A percentile compares a stretch with the other conserved stretches of the same genome.
These are phyloP conservation scores for Polypterus senegalus DNA, from an alignment of 2,113 vertebrate species.

Conservation along the genomic window DNA sequence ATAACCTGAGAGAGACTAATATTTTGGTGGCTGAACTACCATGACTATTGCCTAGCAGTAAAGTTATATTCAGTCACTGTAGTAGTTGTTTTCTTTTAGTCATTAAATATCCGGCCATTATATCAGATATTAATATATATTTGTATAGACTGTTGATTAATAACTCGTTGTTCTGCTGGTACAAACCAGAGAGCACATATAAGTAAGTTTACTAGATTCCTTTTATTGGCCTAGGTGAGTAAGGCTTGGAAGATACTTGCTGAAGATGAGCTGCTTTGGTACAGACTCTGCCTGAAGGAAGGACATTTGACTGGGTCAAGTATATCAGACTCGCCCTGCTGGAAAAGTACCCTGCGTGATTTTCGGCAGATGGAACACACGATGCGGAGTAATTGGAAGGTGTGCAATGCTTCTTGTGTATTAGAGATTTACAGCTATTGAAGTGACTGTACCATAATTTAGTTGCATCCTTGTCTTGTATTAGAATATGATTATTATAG, in stretches of 20 bases:
- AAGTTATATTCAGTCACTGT: too few relatives aligned
- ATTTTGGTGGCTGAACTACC: too few relatives aligned
- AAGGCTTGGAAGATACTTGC: slow-evolving; percentile 75
- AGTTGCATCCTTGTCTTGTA: not conserved
- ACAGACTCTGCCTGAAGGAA: slow-evolving; percentile 64
- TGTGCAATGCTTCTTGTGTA: slow-evolving; percentile 23
- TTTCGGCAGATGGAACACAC: slow-evolving; percentile 57
- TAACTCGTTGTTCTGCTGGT: too few relatives aligned
- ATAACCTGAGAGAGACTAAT: too few relatives aligned
- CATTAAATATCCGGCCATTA: too few relatives aligned
- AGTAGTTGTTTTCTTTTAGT: too few relatives aligned
- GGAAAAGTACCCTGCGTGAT: slow-evolving; percentile 75
- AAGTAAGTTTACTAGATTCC: not conserved
- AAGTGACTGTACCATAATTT: not conserved
- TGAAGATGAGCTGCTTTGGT: slow-evolving; percentile 85
- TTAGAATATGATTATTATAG: not conserved
- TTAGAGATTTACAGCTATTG: not conserved
- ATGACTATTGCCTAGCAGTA: too few relatives aligned
- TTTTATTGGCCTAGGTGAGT: slow-evolving; percentile 70
- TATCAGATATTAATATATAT: too few relatives aligned
- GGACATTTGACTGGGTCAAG: slow-evolving; percentile 53
- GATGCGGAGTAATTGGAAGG: slow-evolving; percentile 89
- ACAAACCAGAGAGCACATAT: too few relatives aligned
- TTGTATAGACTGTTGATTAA: too few relatives aligned
- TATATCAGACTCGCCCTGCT: slow-evolving; percentile 71